Evolutionary conservation across 2,888 invertebrate species (phyloP).

Genomic region (Aphodius granarius): DNA sequence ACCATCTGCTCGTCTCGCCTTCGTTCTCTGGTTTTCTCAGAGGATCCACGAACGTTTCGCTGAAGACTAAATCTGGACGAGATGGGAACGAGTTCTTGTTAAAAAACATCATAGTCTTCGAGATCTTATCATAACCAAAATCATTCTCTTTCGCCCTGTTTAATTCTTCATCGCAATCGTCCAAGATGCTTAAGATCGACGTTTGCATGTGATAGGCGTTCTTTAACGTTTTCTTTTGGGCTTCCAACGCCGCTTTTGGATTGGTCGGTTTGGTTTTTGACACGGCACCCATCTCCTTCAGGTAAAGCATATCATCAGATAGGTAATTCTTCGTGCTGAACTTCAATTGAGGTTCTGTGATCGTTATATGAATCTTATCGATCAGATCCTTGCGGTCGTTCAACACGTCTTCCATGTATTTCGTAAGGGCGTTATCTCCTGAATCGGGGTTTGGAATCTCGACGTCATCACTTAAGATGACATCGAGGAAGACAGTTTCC

Average conservation of each 20-base stretch:
- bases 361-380: slow-evolving; percentile 33
- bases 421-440: slow-evolving; percentile 25
- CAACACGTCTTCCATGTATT: slow-evolving; percentile 41
- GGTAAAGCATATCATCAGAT: slow-evolving; percentile 30
- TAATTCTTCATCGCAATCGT: slow-evolving; percentile 35
- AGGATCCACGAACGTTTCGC: slow-evolving; percentile 25
- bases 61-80: slow-evolving; percentile 23
- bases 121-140: slow-evolving; percentile 24
- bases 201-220: slow-evolving; percentile 42
- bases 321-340: slow-evolving; percentile 21
- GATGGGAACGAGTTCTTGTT: slow-evolving; percentile 24
- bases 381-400: slow-evolving; percentile 34
- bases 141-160: slow-evolving; percentile 22
- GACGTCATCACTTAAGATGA: slow-evolving; percentile 31
- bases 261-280: slow-evolving; percentile 30
- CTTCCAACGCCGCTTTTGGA: slow-evolving; percentile 33
- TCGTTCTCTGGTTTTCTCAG: slow-evolving; percentile 25
- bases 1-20: slow-evolving; percentile 37
- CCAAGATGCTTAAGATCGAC: slow-evolving; percentile 40
- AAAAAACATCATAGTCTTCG: slow-evolving; percentile 28
- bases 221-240: slow-evolving; percentile 39
- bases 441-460: slow-evolving; percentile 30
- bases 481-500: slow-evolving; percentile 38
- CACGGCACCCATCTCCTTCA: slow-evolving; percentile 29
- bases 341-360: slow-evolving; percentile 29